Evolutionary conservation across 2,113 vertebrate species (phyloP).

Genomic region (Reinhardtius hippoglossoides): DNA sequence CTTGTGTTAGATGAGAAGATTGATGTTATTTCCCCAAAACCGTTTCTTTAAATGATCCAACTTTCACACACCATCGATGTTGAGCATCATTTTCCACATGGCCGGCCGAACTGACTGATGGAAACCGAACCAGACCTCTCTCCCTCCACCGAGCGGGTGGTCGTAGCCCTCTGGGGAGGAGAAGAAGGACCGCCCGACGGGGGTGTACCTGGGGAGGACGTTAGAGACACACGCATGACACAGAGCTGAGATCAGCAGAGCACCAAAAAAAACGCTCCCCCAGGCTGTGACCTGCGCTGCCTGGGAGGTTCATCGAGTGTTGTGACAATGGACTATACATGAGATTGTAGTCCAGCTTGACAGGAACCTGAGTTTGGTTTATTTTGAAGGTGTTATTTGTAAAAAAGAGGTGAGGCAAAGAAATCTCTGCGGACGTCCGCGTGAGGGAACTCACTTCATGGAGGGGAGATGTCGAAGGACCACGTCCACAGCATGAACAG

Average conservation of each 20-base stretch:
- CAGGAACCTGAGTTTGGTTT: no score
- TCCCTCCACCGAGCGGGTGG: constrained; percentile 93
- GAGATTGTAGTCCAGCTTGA: no score
- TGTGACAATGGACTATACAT: no score
- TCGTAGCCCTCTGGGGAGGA: constrained; percentile 97
- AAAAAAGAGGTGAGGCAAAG: neutral
- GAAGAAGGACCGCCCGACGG: constrained; percentile 97
- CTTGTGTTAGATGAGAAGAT: no score
- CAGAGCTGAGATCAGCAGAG: neutral
- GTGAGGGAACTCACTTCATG: constrained; percentile 89
- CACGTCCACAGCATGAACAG: constrained; percentile 96
- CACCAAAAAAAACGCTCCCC: neutral
- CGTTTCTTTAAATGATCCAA: neutral
- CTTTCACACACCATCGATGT: constrained; percentile 91
- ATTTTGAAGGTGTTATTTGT: constrained; percentile 18
- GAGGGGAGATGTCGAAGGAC: constrained; percentile 97
- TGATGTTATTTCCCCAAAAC: neutral
- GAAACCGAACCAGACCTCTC: constrained; percentile 99
- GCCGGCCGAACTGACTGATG: constrained; percentile 97
- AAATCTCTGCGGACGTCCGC: neutral
- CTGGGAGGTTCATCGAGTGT: constrained; percentile 10
- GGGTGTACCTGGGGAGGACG: constrained; percentile 88
- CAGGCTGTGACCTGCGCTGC: neutral
- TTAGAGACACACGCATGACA: neutral
- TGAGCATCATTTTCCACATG: constrained; percentile 99